Evolutionary conservation across 2,797 vertebrate species (phyloP).

Genomic region (Rousettus madagascariensis): DNA sequence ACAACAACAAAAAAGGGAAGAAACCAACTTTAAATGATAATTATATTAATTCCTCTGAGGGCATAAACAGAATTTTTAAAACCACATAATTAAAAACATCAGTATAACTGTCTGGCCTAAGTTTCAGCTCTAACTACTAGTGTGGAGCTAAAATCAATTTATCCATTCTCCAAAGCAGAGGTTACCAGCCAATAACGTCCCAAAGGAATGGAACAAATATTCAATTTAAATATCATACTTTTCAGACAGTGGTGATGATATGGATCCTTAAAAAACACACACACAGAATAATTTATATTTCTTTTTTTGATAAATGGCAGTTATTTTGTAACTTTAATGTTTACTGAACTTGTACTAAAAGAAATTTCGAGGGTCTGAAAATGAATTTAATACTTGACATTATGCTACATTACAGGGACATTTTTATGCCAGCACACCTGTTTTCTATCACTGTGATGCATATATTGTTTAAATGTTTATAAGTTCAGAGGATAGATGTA

Average conservation of each 20-base stretch:
- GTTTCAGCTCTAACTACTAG: constrained; percentile 41
- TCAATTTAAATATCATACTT: neutral
- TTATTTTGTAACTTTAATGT: constrained; percentile 15
- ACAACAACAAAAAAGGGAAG: neutral
- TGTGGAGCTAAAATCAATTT: constrained; percentile 18
- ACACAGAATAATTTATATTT: constrained; percentile 15
- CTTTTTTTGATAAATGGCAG: constrained; percentile 15
- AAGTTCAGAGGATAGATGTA: constrained; percentile 39
- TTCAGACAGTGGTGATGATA: neutral
- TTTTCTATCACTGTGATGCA: constrained; percentile 24
- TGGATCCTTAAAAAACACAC: neutral
- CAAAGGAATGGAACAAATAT: constrained; percentile 23
- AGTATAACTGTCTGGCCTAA: neutral
- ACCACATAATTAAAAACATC: constrained; percentile 42
- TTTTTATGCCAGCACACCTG: constrained; percentile 41
- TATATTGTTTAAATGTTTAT: constrained; percentile 45
- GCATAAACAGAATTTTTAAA: constrained; percentile 55
- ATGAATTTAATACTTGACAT: neutral
- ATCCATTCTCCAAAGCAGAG: neutral
- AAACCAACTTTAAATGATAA: constrained; percentile 39
- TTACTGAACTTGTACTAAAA: constrained; percentile 7
- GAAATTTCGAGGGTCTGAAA: constrained; percentile 18
- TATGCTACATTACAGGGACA: neutral
- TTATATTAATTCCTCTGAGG: constrained; percentile 27
- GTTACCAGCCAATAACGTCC: neutral